Conservation (phyloP, 2,888 invertebrate species). For the Adelognathus sp. region DNA sequence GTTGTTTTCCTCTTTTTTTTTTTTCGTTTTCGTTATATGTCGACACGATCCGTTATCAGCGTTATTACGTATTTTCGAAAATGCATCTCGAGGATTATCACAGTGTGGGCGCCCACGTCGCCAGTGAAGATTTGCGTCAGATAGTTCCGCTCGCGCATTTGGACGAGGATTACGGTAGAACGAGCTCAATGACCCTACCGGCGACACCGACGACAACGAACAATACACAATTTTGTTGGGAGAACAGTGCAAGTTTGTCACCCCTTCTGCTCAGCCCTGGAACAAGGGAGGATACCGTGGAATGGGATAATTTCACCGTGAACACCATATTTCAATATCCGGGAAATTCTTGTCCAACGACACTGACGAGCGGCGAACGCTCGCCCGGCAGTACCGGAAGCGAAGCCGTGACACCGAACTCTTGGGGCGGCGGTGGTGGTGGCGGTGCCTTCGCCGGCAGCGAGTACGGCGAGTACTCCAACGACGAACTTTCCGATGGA, state of each 20-base stretch:
- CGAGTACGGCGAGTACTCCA: conserved; percentile 68
- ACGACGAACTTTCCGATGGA: conserved; percentile 56
- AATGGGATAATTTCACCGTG: conserved; percentile 71
- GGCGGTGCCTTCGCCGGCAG: conserved; percentile 56
- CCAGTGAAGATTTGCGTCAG: conserved; percentile 33
- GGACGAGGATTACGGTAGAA: conserved; percentile 57
- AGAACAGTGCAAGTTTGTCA: conserved; percentile 59
- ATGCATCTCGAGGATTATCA: conserved; percentile 72
- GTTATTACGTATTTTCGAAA: no score
- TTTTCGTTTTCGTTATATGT: not conserved
- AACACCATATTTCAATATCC: conserved; percentile 71
- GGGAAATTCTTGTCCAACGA: conserved; percentile 22
- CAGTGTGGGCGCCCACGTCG: conserved; percentile 1
- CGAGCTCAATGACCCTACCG: conserved; percentile 52
- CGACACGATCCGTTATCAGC: no score
- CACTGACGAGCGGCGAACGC: conserved; percentile 56
- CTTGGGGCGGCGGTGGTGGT: conserved; percentile 67
- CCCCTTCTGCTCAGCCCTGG: conserved; percentile 59
- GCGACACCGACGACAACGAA: conserved; percentile 40
- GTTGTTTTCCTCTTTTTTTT: not conserved
- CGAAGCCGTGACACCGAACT: conserved; percentile 69
- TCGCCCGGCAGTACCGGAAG: conserved; percentile 73
- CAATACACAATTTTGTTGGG: conserved; percentile 68
- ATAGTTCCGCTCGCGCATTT: conserved; percentile 28
- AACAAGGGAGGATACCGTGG: conserved; percentile 60